Conservation (phyloP, 2,113 vertebrate genomes). For the Neodon shergylaensis region DNA sequence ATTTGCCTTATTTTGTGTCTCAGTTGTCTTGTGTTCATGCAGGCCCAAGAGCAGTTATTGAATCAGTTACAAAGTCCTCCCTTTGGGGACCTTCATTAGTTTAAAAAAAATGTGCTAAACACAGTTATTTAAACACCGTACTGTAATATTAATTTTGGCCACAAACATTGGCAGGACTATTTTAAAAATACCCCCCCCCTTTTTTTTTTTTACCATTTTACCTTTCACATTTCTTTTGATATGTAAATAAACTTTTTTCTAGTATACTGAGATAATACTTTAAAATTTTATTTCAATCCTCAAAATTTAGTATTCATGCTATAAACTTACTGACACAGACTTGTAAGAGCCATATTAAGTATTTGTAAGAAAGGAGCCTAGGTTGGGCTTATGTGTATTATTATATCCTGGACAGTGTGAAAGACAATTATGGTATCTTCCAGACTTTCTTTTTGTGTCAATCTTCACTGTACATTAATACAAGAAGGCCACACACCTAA, state of each 20-base stretch:
- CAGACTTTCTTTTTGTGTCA: background rate
- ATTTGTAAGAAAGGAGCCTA: background rate
- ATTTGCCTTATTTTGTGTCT: constrained; percentile 4
- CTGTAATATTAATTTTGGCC: background rate
- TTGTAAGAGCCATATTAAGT: background rate
- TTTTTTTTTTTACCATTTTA: background rate
- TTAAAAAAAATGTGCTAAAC: background rate
- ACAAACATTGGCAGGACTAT: background rate
- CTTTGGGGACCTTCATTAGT: background rate
- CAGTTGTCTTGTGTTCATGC: background rate
- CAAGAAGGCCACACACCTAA: background rate
- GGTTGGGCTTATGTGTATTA: background rate
- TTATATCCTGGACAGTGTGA: background rate
- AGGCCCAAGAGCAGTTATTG: background rate
- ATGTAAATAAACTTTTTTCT: background rate
- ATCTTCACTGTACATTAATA: background rate
- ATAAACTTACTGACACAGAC: background rate
- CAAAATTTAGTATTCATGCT: background rate
- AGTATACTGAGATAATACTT: background rate
- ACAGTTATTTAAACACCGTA: background rate
- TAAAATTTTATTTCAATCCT: constrained; percentile 35
- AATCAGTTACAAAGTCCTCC: background rate
- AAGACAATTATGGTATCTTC: background rate
- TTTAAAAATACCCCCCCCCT: background rate
- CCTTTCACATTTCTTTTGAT: constrained; percentile 13